Base-by-base conservation (phyloP, 2,888 invertebrate genomes). In the Tholera decimalis region DNA sequence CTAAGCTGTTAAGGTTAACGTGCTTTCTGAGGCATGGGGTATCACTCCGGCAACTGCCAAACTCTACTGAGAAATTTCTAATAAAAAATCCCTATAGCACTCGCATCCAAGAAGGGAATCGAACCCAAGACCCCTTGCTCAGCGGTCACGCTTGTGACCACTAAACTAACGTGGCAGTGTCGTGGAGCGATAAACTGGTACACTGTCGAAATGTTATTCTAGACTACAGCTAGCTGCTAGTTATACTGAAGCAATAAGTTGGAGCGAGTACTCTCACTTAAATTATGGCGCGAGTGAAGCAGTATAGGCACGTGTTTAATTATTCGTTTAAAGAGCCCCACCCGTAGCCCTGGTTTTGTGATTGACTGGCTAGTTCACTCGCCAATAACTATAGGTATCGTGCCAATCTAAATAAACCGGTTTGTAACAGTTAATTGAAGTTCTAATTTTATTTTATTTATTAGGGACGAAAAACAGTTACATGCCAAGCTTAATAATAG, bases 231-330 rank as follows among this genome's bases (percentile, higher is more conserved):
- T 26, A 44, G 43, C 44, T 55, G 11, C 8, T 26, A 39, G 39
- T 55, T 58, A 53, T 51, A 55, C 46, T 61, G 37, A 28, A 47
- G 65, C 51, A 74, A 75, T 59, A 71, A 49, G 39, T 62, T 57
- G 44, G 28, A 55, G 22, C 33, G 30, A 60, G 37, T 72, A 62
- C 70, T 70, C 77, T 79, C 62, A 64, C 59, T 77, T 62, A 60
- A 73, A 73, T 61, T 73, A 67, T 77, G 26, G 47, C 43, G 44
- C n/a, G 9, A 60, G 44, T 76, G 35, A 53, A 70, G 68, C 62
- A 65, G 59, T 69, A 61, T 53, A 72, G 63, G 59, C 77, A 75
- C 73, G 77, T 82, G 79, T 77, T 85, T 77, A 83, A 83, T 82
- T 82, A 83, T 85, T 81, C 73, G 82, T 84, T 79, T 73, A 70